Conservation (phyloP, 2,888 invertebrate genomes). For the Cryptocheilus praepositus region DNA sequence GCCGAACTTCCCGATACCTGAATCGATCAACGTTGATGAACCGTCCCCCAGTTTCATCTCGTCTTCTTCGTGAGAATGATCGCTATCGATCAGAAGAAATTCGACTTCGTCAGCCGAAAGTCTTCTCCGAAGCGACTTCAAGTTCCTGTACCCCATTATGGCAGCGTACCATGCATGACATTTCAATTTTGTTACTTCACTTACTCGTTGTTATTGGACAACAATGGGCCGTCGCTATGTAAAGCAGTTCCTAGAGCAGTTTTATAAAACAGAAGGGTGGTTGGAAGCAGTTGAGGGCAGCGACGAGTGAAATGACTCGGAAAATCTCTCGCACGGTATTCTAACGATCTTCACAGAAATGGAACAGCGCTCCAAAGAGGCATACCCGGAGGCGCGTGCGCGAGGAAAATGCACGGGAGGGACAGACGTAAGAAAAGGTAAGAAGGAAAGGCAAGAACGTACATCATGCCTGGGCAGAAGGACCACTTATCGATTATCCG, state of each 20-base stretch:
- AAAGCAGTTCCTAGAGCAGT: conserved; percentile 1
- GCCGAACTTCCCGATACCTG: conserved; percentile 39
- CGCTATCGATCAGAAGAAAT: neutral
- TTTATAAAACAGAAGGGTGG: no score
- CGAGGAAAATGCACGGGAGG: conserved; percentile 13
- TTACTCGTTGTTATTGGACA: no score
- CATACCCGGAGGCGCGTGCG: conserved; percentile 11
- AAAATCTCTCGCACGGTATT: conserved; percentile 13
- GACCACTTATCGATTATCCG: conserved; percentile 52
- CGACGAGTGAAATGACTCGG: conserved; percentile 2
- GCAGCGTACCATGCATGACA: no score
- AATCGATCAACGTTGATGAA: neutral
- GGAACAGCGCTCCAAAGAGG: neutral
- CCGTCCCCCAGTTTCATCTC: conserved; percentile 2
- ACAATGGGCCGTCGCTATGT: neutral
- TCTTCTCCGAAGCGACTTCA: no score
- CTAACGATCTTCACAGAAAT: conserved; percentile 17
- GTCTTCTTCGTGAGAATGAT: neutral
- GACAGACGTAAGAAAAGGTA: no score
- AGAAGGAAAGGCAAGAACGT: no score
- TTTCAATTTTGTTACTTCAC: no score
- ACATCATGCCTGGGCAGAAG: conserved; percentile 27
- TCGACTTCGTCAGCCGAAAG: conserved; percentile 1
- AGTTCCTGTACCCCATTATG: no score
- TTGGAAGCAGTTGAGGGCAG: conserved; percentile 1